Evolutionary conservation across 2,113 vertebrate genomes (phyloP).

Genomic region (Cephalopholis sonnerati): DNA sequence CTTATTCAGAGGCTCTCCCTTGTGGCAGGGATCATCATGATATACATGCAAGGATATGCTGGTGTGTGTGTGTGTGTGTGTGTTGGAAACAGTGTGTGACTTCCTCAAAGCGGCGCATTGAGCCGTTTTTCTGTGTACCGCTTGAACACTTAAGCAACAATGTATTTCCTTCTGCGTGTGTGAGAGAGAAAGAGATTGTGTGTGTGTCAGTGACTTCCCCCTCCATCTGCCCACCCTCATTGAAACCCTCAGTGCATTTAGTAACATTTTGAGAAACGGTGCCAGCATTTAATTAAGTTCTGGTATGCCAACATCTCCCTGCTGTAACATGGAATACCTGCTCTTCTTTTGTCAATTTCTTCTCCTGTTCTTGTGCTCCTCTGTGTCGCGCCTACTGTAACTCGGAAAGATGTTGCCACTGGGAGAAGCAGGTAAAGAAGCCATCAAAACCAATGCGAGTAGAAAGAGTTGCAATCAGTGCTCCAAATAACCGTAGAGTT

Average conservation of each 20-base stretch:
- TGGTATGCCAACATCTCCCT: constrained; percentile 71
- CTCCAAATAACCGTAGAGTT: constrained; percentile 44
- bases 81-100: constrained; percentile 12
- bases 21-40: constrained; percentile 71
- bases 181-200: background rate
- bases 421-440: constrained; percentile 83
- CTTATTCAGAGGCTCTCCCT: constrained; percentile 62
- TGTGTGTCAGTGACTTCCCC: constrained; percentile 35
- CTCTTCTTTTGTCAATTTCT: constrained; percentile 73
- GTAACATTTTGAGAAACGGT: constrained; percentile 74
- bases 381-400: constrained; percentile 65
- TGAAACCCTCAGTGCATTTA: constrained; percentile 62
- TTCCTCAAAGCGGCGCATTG: constrained; percentile 42
- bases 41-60: constrained; percentile 58
- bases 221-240: constrained; percentile 58
- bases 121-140: constrained; percentile 16
- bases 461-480: constrained; percentile 78
- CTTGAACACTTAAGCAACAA: constrained; percentile 53
- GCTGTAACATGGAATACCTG: constrained; percentile 70
- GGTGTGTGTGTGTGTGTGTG: constrained; percentile 29
- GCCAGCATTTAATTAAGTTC: constrained; percentile 81
- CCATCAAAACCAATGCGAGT: constrained; percentile 78
- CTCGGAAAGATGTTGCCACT: constrained; percentile 75
- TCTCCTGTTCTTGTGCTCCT: constrained; percentile 66
- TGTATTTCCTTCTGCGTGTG: constrained; percentile 37